Base-by-base conservation (phyloP, 2,888 invertebrate genomes). In the Drosophila villosipedis region DNA sequence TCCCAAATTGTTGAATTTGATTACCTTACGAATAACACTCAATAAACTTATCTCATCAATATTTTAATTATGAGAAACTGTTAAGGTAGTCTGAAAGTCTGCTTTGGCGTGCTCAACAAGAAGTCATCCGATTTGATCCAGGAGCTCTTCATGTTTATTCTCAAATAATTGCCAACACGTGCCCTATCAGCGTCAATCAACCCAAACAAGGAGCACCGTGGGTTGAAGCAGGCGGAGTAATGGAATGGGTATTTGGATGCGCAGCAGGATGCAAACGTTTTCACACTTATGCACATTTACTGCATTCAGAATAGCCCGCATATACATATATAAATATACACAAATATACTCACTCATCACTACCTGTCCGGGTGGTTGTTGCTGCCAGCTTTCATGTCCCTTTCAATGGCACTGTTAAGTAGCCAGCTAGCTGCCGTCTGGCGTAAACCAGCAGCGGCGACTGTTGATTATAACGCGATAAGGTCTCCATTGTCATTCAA, bases 131-230 rank as follows among this genome's bases (percentile, higher is more conserved):
- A 85, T 73, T 88, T 76, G 62, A 50, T 16, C 55, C 64, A 72
- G 60, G 53, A 76, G 71, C 83, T 76, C 72, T 80, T 82, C 70
- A 84, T 89, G 82, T 85, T 83, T 80, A 82, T 88, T 82, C 75
- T 80, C 84, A 84, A 90, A 83, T 92, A 92, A 92, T 92, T 92
- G 92, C 83, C 79, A 86, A 84, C 92, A 92, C 92, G 92, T 92
- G 92, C 82, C 83, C 83, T 92, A 92, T 92, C 92, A 91, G 84
- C 91, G 79, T 82, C 85, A 85, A 88, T 88, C 87, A 89, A 80
- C 61, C 54, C 86, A 86, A 85, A 80, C 88, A 85, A 53, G 47
- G 43, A 58, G 31, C 49, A 14, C n/a, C 37, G 55, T 12, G 43
- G 52, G 28, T 30, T 49, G 25, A 35, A 25, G 16, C 35, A 25